Evolutionary conservation across 37 sponge, comb jelly and placozoan genomes (phyloP).

Genomic region (Cliona cf. orientalis): DNA sequence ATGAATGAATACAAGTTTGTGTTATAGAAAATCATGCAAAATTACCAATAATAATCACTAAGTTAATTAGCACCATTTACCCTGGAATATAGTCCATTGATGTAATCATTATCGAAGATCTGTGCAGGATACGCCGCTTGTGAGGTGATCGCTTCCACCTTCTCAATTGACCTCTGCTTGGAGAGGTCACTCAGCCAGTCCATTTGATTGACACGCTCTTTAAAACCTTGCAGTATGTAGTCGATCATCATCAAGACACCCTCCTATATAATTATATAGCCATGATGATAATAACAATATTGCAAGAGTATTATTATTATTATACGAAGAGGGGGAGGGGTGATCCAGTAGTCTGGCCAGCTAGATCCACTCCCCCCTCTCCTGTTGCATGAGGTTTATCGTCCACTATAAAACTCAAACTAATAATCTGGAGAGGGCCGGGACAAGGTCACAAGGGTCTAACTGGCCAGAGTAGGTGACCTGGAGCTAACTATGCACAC

Average conservation of each 20-base stretch:
- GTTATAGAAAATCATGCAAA: background rate
- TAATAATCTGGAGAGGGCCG: no score
- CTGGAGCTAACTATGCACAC: no score
- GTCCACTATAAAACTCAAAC: no score
- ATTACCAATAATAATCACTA: background rate
- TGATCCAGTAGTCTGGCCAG: no score
- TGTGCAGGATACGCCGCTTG: slow-evolving; percentile 56
- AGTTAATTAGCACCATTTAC: background rate
- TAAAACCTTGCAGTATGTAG: slow-evolving; percentile 40
- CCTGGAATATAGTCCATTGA: background rate
- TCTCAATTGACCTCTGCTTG: slow-evolving; percentile 29
- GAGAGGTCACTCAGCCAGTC: slow-evolving; percentile 47
- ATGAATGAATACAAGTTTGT: background rate
- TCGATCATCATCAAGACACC: slow-evolving; percentile 16
- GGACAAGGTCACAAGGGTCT: no score
- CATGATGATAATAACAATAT: no score
- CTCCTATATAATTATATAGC: no score
- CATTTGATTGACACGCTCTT: slow-evolving; percentile 22
- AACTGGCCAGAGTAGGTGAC: no score
- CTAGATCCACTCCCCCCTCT: no score
- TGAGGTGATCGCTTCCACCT: slow-evolving; percentile 57
- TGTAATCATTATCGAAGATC: slow-evolving; percentile 24
- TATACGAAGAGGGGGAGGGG: no score
- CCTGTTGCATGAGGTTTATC: no score
- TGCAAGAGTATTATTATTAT: no score